Base-by-base conservation (phyloP, 2,888 invertebrate genomes). In the Cremastinae sp. region DNA sequence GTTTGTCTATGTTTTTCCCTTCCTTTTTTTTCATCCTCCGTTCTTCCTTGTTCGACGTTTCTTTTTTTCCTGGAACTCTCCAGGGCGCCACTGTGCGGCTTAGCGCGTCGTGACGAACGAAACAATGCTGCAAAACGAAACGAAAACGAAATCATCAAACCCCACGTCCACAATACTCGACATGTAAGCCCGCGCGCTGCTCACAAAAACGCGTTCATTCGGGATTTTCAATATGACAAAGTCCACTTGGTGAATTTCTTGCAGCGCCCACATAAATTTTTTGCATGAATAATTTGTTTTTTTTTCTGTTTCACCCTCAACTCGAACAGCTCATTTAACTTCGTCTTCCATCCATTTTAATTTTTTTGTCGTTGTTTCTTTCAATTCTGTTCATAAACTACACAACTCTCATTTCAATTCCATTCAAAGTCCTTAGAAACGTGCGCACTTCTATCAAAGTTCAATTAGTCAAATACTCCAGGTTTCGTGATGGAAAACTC, bases 231-330 rank as follows among this genome's bases (percentile, higher is more conserved):
- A 75, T 78, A 78, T 71, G 71, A 75, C 73, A 80, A 75, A 51
- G 68, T 37, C 75, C 55, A 28, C 73, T 75, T 75, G 81, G 82
- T 83, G 82, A 83, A 81, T 65, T 74, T 72, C 65, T 45, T 1
- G 0, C 10, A 10, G 0, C 16, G 7, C 9, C 47, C 4, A 9
- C 14, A 12, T 16, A 16, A 47, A 47, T 47, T 0, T 47, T 14
- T 2, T 9, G 16, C 28, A 28, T 5, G 28, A 28, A 28, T 28
- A 3, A 28, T 5, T 3, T 28, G 2, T 28, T 28, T 28, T 28
- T 5, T 28, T n/a, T 20, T 49, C 49, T 35, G 45, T 18, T 35
- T 47, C 12, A 18, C 56, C 16, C 28, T 5, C 12, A 56, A 56
- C 28, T 22, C 65, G 73, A 68, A 62, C 74, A n/a, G 16, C 20